Percentiles rank a stretch among this genome's conserved stretches.
These are phyloP conservation scores for Beroe forskalii DNA, from an alignment of 37 sponge, comb jelly and placozoan genomes.

Conservation along the genomic window DNA sequence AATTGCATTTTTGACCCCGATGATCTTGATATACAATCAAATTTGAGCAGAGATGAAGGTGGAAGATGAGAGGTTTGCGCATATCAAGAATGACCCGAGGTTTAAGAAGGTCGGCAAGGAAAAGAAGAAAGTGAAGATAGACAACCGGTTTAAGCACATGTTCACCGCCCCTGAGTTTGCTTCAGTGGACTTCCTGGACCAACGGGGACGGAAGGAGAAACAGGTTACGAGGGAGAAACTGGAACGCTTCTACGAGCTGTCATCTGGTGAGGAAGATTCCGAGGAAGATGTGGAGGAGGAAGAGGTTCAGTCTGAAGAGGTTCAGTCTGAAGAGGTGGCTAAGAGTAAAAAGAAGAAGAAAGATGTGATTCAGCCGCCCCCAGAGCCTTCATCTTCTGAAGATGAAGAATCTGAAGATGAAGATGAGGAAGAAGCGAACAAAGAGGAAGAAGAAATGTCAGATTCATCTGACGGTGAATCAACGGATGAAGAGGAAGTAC, in stretches of 20 bases:
- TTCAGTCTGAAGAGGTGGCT: background rate
- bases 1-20: no score
- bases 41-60: background rate
- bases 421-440: background rate
- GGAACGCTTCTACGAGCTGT: slow-evolving; percentile 39
- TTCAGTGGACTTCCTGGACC: slow-evolving; percentile 34
- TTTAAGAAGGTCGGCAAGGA: slow-evolving; percentile 54
- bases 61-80: slow-evolving; percentile 44
- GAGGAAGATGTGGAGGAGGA: slow-evolving; percentile 31
- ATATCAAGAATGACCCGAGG: slow-evolving; percentile 52
- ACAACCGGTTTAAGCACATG: slow-evolving; percentile 63
- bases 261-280: background rate
- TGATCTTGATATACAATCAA: no score
- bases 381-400: background rate
- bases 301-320: background rate
- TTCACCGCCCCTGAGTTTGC: slow-evolving; percentile 33
- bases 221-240: slow-evolving; percentile 38
- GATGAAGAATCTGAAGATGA: slow-evolving; percentile 1
- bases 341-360: background rate
- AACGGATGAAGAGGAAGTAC: background rate
- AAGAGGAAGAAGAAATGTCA: background rate
- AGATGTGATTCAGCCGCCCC: background rate
- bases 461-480: background rate
- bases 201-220: slow-evolving; percentile 51
- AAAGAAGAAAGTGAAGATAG: slow-evolving; percentile 43